Percentiles rank a stretch among this genome's conserved stretches.
Conservation (phyloP, 1,140 invertebrate species). For the Acarapis woodi region DNA sequence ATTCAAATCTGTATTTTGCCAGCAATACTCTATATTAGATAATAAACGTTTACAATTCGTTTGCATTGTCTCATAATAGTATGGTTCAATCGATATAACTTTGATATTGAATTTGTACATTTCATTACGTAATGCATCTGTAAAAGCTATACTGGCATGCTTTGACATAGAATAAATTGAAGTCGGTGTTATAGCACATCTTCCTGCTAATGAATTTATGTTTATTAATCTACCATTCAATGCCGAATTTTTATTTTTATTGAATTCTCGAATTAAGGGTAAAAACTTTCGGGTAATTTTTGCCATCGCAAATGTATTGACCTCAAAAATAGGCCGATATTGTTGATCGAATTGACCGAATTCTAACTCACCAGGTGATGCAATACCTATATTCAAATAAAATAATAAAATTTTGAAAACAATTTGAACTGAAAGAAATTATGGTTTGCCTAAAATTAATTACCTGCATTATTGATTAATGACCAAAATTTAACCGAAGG, state of each 20-base stretch:
- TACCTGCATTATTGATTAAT: conserved; percentile 2
- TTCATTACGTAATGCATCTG: conserved; percentile 9
- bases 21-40: too few species aligned
- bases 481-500: neutral
- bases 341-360: conserved; percentile 7
- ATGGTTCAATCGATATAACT: conserved; percentile 22
- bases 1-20: too few species aligned
- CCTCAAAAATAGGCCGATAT: conserved; percentile 8
- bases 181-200: conserved; percentile 6
- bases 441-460: too few species aligned
- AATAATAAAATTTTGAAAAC: too few species aligned
- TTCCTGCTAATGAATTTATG: conserved; percentile 5
- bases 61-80: conserved; percentile 19
- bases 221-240: conserved; percentile 12
- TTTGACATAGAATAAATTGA: conserved; percentile 11
- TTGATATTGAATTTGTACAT: conserved; percentile 20
- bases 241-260: too few species aligned
- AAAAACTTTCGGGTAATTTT: conserved; percentile 8
- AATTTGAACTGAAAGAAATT: too few species aligned
- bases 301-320: conserved; percentile 10
- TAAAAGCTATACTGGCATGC: conserved; percentile 7
- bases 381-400: conserved; percentile 22
- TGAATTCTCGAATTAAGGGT: conserved; percentile 7
- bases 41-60: too few species aligned
- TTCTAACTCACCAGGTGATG: conserved; percentile 18